Percentiles rank a stretch among this genome's conserved stretches.
phyloP scores from a whole-genome alignment of 1,140 invertebrate genomes.

The Diorhabda carinulata region DNA sequence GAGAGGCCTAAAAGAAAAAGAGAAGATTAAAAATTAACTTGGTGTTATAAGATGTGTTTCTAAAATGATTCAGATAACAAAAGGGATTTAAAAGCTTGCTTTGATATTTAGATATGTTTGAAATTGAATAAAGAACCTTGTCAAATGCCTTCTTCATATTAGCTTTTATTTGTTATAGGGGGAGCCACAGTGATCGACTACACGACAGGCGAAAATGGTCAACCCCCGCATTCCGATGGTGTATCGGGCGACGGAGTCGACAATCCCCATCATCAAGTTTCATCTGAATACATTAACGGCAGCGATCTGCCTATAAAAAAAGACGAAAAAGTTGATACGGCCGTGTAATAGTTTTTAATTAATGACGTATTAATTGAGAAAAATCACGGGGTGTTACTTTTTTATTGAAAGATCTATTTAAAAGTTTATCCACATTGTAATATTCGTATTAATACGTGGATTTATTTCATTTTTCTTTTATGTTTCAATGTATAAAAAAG shows the following conservation, averaged over 20 bases:
- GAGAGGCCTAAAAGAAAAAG: too few relatives aligned
- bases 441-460: too few relatives aligned
- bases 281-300: constrained; percentile 56
- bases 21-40: too few relatives aligned
- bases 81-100: neutral
- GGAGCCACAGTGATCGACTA: constrained; percentile 56
- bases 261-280: constrained; percentile 55
- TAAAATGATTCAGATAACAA: too few relatives aligned
- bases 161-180: constrained; percentile 52
- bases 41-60: too few relatives aligned
- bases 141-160: constrained; percentile 22
- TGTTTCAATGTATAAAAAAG: neutral
- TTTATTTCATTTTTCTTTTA: too few relatives aligned
- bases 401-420: neutral
- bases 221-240: constrained; percentile 47
- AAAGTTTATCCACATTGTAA: too few relatives aligned
- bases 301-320: constrained; percentile 52
- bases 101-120: neutral
- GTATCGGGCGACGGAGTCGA: constrained; percentile 48
- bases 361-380: too few relatives aligned
- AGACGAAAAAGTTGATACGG: constrained; percentile 58
- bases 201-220: constrained; percentile 48
- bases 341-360: constrained; percentile 47
- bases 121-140: neutral
- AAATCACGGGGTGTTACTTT: neutral